Base-by-base conservation (phyloP, 1,140 invertebrate genomes). In the Nautilus pompilius region DNA sequence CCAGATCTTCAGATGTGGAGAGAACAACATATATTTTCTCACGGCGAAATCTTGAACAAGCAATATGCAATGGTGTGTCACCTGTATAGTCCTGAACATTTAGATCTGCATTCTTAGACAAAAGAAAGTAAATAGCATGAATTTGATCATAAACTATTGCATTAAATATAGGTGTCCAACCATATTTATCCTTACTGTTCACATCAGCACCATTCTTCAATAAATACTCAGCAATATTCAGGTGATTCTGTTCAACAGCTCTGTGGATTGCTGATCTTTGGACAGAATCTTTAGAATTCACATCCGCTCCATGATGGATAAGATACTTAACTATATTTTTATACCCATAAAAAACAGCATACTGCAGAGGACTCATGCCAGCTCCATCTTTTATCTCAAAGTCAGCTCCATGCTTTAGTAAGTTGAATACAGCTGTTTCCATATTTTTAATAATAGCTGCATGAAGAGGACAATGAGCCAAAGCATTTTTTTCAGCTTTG, bases 91-190 rank as follows among this genome's bases (percentile, higher is more conserved):
- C 62, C 5, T 34, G 26, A 3, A 66, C 33, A 17, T 61, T 29
- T 13, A 64, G 28, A 33, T 54, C 13, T 45, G 55, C 49, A 3
- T 34, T 53, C 1, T 30, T 15, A 20, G 57, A 48, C 15, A 64
- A 54, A 17, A 64, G 24, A 29, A 64, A 26, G 20, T 45, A 29
- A 20, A 59, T 34, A 24, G 55, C 55, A 17, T 58, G 34, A 17
- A 29, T 20, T 15, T 41, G 49, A 32, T 58, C 59, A 51, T 58
- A 68, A 20, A 68, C 57, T 17, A 68, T 45, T 51, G 51, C 58
- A 20, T 65, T 58, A 55, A 68, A 68, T 49, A 71, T 34, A 10
- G 69, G 60, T 24, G 63, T 58, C 69, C 69, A 71, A 22, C 67
- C 66, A 55, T 48, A 66, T 10, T 63, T 71, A 45, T 71, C 69